phyloP scores from a whole-genome alignment of 1,140 invertebrate species.

The Arctopsyche grandis region DNA sequence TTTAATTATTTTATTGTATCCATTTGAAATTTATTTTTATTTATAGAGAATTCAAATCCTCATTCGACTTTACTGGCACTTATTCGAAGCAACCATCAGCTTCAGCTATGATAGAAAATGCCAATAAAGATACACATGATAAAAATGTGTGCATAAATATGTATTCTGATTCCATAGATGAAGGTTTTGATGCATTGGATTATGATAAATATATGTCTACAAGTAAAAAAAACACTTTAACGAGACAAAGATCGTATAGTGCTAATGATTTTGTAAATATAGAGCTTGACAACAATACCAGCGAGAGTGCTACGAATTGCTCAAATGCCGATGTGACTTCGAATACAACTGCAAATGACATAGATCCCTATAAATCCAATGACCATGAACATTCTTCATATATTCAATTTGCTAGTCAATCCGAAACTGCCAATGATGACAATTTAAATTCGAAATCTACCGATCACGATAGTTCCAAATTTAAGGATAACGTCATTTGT shows the following conservation, averaged over 20 bases:
- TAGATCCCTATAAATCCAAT: neutral
- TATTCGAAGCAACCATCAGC: constrained; percentile 45
- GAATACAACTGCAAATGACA: neutral
- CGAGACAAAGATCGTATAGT: constrained; percentile 63
- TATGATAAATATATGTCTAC: constrained; percentile 51
- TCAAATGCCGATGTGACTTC: neutral
- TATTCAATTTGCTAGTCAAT: constrained; percentile 1
- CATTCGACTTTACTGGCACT: constrained; percentile 46
- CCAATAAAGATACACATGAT: neutral
- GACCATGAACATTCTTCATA: neutral
- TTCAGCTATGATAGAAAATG: neutral
- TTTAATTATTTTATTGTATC: neutral
- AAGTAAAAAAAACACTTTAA: constrained; percentile 54
- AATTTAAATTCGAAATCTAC: neutral
- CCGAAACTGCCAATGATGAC: neutral
- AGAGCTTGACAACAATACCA: constrained; percentile 59
- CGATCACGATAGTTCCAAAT: neutral
- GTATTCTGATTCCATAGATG: constrained; percentile 52
- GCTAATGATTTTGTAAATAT: constrained; percentile 64
- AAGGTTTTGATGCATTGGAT: constrained; percentile 57
- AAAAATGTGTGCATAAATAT: constrained; percentile 43
- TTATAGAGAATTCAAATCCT: constrained; percentile 42
- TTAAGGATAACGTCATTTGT: neutral
- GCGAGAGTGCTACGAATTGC: constrained; percentile 20
- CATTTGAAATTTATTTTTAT: constrained; percentile 26